Conservation (phyloP, 2,888 invertebrate genomes). For the Cheilosia vernalis region DNA sequence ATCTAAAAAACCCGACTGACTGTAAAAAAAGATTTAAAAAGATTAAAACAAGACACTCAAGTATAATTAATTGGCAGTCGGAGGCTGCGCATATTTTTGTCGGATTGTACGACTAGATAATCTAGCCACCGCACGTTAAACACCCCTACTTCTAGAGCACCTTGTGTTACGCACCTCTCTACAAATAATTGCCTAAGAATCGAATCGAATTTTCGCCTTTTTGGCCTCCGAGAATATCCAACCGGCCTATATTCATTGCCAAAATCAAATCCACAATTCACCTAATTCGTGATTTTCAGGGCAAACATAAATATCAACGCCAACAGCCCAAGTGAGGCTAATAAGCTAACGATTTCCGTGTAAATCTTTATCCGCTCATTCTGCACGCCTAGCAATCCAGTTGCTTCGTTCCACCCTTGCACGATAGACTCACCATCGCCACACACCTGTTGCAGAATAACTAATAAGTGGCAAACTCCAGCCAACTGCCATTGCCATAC, state of each 20-base stretch:
- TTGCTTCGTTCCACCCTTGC: conserved; percentile 36
- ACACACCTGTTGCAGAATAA: conserved; percentile 58
- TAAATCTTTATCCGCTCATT: conserved; percentile 57
- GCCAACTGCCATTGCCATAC: not conserved
- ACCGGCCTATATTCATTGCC: conserved; percentile 11
- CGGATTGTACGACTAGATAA: too few relatives aligned
- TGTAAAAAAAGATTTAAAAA: too few relatives aligned
- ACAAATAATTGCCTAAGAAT: not conserved
- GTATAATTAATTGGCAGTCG: too few relatives aligned
- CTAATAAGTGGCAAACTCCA: conserved; percentile 44
- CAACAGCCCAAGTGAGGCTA: conserved; percentile 52
- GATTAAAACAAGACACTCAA: too few relatives aligned
- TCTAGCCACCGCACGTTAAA: too few relatives aligned
- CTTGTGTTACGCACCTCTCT: not conserved
- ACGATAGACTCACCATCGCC: conserved; percentile 39
- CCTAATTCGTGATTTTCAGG: conserved; percentile 34
- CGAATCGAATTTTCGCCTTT: conserved; percentile 28
- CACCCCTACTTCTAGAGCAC: too few relatives aligned
- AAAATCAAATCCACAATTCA: conserved; percentile 46
- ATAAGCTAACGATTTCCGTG: conserved; percentile 55
- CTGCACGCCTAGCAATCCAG: conserved; percentile 48
- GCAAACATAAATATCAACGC: conserved; percentile 23
- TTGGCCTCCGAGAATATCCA: conserved; percentile 15
- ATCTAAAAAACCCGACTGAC: too few relatives aligned
- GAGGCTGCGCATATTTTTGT: too few relatives aligned